phyloP scores from a whole-genome alignment of 2,888 invertebrate species.

The Campoletis raptor region DNA sequence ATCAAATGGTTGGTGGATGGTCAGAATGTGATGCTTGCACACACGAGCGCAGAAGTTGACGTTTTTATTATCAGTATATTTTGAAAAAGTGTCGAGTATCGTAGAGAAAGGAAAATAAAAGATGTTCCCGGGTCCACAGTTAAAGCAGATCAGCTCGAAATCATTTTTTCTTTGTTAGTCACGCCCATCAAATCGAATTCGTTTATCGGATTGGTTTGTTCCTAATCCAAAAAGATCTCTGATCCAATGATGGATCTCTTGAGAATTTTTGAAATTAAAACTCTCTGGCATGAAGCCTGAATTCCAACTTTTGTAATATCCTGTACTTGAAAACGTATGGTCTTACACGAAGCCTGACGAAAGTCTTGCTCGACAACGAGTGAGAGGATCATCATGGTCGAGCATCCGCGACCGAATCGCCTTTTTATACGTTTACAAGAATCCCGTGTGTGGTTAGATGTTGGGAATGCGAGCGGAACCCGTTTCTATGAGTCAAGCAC shows the following conservation, averaged over 20 bases:
- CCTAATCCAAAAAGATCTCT: background rate
- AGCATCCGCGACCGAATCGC: slow-evolving; percentile 65
- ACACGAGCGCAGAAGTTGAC: background rate
- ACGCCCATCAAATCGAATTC: background rate
- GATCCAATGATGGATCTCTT: background rate
- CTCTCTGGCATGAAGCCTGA: background rate
- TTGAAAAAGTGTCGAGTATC: background rate
- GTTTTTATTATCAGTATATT: background rate
- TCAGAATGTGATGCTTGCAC: background rate
- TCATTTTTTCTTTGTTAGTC: background rate
- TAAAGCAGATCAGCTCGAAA: background rate
- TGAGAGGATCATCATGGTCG: slow-evolving; percentile 58
- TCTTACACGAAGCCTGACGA: slow-evolving; percentile 35
- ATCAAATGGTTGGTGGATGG: background rate
- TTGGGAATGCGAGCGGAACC: slow-evolving; percentile 82
- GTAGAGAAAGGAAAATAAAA: background rate
- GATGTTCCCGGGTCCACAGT: background rate
- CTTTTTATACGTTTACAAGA: slow-evolving; percentile 36
- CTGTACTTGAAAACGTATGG: background rate
- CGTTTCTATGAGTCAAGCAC: slow-evolving; percentile 80
- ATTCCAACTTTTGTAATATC: slow-evolving; percentile 5
- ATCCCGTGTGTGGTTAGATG: slow-evolving; percentile 48
- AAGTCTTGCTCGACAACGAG: slow-evolving; percentile 54
- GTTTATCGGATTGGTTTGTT: background rate
- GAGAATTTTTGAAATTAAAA: background rate